Evolutionary conservation across 2,888 invertebrate genomes (phyloP), one percentile per base, ranked within the genome.

Genomic region (Alviniconcha strummeri): DNA sequence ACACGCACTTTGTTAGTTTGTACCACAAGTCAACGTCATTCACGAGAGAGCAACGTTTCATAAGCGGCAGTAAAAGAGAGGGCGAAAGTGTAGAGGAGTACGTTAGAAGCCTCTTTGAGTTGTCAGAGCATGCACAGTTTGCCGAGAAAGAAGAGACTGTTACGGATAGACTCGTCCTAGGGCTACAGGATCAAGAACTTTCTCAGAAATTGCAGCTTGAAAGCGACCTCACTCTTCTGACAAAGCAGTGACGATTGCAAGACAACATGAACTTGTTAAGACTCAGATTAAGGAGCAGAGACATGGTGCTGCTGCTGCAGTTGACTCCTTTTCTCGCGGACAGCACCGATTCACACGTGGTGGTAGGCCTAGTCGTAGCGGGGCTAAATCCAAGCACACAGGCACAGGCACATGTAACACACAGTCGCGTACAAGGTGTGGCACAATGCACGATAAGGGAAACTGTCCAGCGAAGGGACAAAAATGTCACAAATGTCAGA

Each of bases 101-200:
- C 3, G 36, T 36, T 36, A 36, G 36, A 36, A 36, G 36, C 36
- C 55, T 75, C 15, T 72, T 36, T 72, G 72, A 72, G 19, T 72
- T 72, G 13, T 19, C 72, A 36, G 72, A 72, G 13, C 36, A 75
- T 13, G 75, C 75, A 19, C 17, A 75, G 15, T 75, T 75, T 55
- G 13, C 75, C 6, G 15, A 75, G 54, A 75, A 60, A 77, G 77
- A 77, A 5, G 57, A 77, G 4, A 15, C 77, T 8, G 57, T 77
- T 57, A n/a, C 57, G n/a, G 77, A 77, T 17, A 56, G 77, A 8
- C 19, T 77, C 7, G 77, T 77, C 57, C 77, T 57, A 17, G 77
- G 77, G 4, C 54, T 77, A 7, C 13, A 9, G 9, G 57, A 77
- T 19, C 19, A 36, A 60, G n/a, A 77, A 17, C 19, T 77, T 9